Evolutionary conservation across 2,797 vertebrate species (phyloP).

Genomic region (Alfaro cultratus): DNA sequence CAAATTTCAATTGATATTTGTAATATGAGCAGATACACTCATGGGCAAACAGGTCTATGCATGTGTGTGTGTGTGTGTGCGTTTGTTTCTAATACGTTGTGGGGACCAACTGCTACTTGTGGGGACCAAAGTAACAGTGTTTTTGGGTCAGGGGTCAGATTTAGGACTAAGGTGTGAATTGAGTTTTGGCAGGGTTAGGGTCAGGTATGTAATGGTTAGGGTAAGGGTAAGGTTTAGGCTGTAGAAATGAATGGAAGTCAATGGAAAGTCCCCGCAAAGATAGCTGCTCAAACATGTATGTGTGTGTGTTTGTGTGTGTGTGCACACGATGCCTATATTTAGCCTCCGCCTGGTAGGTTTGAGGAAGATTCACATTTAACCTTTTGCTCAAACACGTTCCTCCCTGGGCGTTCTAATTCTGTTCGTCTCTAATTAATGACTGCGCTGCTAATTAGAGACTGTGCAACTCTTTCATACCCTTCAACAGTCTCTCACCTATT

Average conservation of each 20-base stretch:
- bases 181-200: too few relatives aligned
- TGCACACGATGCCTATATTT: slow-evolving; percentile 57
- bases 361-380: slow-evolving; percentile 22
- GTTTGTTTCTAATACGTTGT: too few relatives aligned
- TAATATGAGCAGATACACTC: neutral
- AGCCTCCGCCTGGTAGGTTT: slow-evolving; percentile 34
- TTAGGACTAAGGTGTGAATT: too few relatives aligned
- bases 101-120: too few relatives aligned
- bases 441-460: slow-evolving; percentile 69
- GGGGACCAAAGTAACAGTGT: too few relatives aligned
- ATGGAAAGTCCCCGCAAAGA: too few relatives aligned
- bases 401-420: slow-evolving; percentile 20
- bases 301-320: neutral
- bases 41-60: neutral
- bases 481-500: slow-evolving; percentile 46
- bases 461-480: slow-evolving; percentile 47
- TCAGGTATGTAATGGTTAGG: too few relatives aligned
- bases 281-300: too few relatives aligned
- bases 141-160: too few relatives aligned
- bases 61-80: neutral
- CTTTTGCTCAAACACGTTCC: neutral
- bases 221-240: too few relatives aligned
- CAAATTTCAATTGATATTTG: neutral
- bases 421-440: slow-evolving; percentile 69
- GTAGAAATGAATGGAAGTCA: too few relatives aligned